Evolutionary conservation across 23 tunicate species (phyloP).

Genomic region (Phallusia fumigata): DNA sequence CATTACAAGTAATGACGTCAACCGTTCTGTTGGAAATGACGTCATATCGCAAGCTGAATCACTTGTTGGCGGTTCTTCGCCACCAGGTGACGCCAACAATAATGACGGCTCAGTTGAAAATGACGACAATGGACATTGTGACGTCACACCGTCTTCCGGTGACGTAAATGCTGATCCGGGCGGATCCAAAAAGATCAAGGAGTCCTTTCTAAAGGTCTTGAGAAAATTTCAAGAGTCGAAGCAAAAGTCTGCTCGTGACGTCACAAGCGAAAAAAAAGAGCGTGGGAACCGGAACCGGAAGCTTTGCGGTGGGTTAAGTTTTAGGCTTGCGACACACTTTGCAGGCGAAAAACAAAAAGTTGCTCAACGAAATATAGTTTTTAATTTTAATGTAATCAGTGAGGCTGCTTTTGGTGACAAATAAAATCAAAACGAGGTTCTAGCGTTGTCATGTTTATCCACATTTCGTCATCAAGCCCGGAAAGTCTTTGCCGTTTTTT

Average conservation of each 20-base stretch:
- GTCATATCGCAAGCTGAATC: neutral
- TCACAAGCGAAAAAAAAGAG: constrained; percentile 18
- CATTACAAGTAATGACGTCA: neutral
- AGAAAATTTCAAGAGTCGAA: constrained; percentile 52
- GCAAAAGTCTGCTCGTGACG: neutral
- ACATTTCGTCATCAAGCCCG: too few species aligned
- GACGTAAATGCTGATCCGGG: neutral
- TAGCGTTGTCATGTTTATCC: too few species aligned
- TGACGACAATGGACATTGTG: neutral
- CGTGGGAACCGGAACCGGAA: neutral
- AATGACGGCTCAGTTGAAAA: neutral
- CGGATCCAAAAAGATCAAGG: constrained; percentile 6
- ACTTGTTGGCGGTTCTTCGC: neutral
- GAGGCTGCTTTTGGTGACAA: too few species aligned
- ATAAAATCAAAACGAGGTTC: too few species aligned
- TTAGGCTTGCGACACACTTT: neutral
- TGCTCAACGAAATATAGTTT: too few species aligned
- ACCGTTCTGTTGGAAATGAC: neutral
- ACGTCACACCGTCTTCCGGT: neutral
- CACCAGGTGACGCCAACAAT: neutral
- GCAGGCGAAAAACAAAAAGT: constrained; percentile 12
- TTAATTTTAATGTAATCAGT: too few species aligned
- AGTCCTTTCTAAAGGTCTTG: constrained; percentile 44
- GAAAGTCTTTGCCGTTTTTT: too few species aligned
- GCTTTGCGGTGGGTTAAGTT: neutral